Evolutionary conservation across 2,797 vertebrate species (phyloP), one percentile per base, ranked within the genome.

Genomic region (Megaceryle alcyon): DNA sequence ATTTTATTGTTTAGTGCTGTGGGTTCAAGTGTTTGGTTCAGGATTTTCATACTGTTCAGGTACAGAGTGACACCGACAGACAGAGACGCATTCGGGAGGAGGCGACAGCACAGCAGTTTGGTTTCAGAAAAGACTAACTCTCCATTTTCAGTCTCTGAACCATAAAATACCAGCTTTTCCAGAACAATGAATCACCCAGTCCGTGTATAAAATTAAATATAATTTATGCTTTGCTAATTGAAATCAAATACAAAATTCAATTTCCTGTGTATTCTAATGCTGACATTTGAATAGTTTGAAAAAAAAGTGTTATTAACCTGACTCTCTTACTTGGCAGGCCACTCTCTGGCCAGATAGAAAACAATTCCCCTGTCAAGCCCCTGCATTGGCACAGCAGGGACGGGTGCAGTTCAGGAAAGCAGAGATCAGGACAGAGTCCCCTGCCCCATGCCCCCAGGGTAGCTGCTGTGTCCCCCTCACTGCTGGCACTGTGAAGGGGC

Each of bases 191-290:
- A 86, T 97, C 96, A 96, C 85, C 91, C 95, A 72, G 83, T 86
- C 49, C 78, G 82, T 68, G 91, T 76, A 97, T 81, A 97, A 96
- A 97, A 98, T 97, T 96, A 97, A 98, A 97, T 93, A 96, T 96
- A 97, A 98, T 98, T 97, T 98, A 97, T 97, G 96, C 94, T 97
- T 97, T 97, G 96, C 94, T 98, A 98, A 98, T 98, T 98, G 97
- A 98, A 98, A 98, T 97, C 97, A 98, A 97, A 98, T 97, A 97
- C 94, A 97, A 97, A 97, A 98, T 95, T 97, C 97, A 97, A 91
- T 97, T 97, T 97, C 94, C 92, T 41, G 31, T 89, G 95, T 94
- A 95, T 82, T 90, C 82, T 89, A 92, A 96, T 56, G 95, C 79
- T 94, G 92, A 90, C n/a, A 59, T 96, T 96, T 96, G 93, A 97